Base-by-base conservation (phyloP, 1,140 invertebrate species). In the Fopius arisanus region DNA sequence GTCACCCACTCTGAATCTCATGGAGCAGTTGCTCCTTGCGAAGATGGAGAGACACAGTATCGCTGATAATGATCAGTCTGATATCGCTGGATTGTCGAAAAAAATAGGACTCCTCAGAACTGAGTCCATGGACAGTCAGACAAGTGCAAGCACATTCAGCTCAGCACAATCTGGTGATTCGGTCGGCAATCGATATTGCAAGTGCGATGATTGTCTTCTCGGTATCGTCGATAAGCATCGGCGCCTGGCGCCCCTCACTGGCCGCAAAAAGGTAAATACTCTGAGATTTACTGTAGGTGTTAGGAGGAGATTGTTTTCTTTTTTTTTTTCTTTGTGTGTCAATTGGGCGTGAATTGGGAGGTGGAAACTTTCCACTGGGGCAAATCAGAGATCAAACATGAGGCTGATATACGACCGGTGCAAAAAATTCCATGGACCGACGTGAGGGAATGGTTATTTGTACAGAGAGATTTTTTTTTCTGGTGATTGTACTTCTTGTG, bases 161-260 rank as follows among this genome's bases (percentile, higher is more conserved):
- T 94, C 93, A 2, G 78, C 91, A 43, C 77, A 88, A 1, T 88
- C 90, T 33, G 93, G 91, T 80, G 93, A 95, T 78, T 86, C 84
- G 7, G 70, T 78, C n/a, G 62, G 59, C 19, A 78, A 78, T 73
- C 74, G 79, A 54, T 91, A 94, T 59, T 96, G 94, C 83, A 88
- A 91, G 31, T 96, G 94, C 84, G 94, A 96, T 82, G 94, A 96
- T 84, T 96, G 94, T 76, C 85, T 96, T 37, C 88, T 96, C 72
- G 94, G 93, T 4, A 95, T 95, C 77, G 93, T 92, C 72, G 94
- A 96, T 88, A 90, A 91, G 67, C 90, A 93, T 74, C 91, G 90
- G 75, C 90, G 89, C 33, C 82, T 86, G 48, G 90, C 90, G 51
- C 80, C 87, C 7, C 83, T 83, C 23, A 87, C 88, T 77, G 87